phyloP scores from a whole-genome alignment of 2,888 invertebrate species.

The Drosophila koepferae region DNA sequence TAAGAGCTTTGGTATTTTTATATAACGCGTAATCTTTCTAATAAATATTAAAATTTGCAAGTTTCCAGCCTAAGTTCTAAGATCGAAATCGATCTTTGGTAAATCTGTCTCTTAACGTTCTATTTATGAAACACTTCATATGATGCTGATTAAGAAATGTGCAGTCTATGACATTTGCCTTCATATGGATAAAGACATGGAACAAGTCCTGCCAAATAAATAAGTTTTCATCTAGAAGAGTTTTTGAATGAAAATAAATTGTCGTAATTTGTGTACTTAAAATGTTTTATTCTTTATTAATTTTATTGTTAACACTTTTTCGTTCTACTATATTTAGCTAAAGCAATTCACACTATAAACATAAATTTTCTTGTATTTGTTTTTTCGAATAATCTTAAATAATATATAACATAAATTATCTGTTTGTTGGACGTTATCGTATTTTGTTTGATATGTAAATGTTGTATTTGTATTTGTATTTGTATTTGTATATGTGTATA shows the following conservation, averaged over 20 bases:
- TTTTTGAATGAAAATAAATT: neutral
- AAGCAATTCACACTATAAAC: slow-evolving; percentile 28
- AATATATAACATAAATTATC: slow-evolving; percentile 15
- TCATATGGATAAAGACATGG: too few relatives aligned
- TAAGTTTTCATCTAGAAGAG: neutral
- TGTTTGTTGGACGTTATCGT: slow-evolving; percentile 45
- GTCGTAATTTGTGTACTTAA: slow-evolving; percentile 25
- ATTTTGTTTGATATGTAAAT: slow-evolving; percentile 50
- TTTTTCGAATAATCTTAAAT: slow-evolving; percentile 19
- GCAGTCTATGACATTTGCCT: too few relatives aligned
- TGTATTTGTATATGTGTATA: slow-evolving; percentile 27
- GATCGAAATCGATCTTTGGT: too few relatives aligned
- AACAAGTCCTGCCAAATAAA: too few relatives aligned
- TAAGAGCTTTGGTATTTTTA: too few relatives aligned
- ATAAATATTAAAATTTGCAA: too few relatives aligned
- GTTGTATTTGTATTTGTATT: slow-evolving; percentile 17
- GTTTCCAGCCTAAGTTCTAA: too few relatives aligned
- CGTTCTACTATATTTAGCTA: slow-evolving; percentile 10
- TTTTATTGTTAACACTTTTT: slow-evolving; percentile 34
- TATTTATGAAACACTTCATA: too few relatives aligned
- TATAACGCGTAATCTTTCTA: too few relatives aligned
- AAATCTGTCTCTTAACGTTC: too few relatives aligned
- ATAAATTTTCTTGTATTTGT: slow-evolving; percentile 4
- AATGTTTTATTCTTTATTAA: slow-evolving; percentile 26
- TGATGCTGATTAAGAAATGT: too few relatives aligned